A percentile compares a stretch with the other conserved stretches of the same genome.
These are phyloP conservation scores for Diplodus puntazzo DNA, from an alignment of 2,797 vertebrate genomes.

Conservation along the genomic window DNA sequence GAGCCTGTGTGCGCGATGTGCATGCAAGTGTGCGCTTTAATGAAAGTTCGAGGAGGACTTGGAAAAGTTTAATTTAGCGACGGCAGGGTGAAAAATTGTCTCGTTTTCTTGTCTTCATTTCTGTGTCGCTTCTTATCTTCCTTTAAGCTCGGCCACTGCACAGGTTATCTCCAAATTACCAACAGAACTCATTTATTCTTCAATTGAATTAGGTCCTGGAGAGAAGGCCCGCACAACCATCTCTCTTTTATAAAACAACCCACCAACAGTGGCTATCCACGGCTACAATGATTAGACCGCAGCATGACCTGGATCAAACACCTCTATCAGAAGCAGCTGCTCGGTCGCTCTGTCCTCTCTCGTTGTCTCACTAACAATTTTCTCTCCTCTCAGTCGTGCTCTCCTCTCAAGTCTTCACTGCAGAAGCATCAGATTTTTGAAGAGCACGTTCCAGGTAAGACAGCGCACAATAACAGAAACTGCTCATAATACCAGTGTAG, in stretches of 20 bases:
- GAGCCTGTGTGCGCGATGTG: slow-evolving; percentile 63
- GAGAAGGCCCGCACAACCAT: slow-evolving; percentile 65
- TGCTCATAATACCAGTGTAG: background rate
- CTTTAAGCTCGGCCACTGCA: slow-evolving; percentile 75
- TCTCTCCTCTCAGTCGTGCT: slow-evolving; percentile 19
- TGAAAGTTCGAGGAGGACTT: slow-evolving; percentile 81
- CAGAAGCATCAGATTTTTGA: slow-evolving; percentile 23
- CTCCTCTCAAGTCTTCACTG: slow-evolving; percentile 8
- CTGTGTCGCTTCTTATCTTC: slow-evolving; percentile 81
- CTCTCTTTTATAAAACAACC: slow-evolving; percentile 72
- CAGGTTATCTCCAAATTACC: slow-evolving; percentile 88
- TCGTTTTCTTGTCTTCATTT: slow-evolving; percentile 84
- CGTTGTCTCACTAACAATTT: slow-evolving; percentile 56
- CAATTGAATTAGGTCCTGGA: slow-evolving; percentile 84
- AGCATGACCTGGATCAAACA: slow-evolving; percentile 75
- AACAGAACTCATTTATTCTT: slow-evolving; percentile 88
- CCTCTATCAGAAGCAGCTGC: slow-evolving; percentile 68
- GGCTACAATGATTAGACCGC: slow-evolving; percentile 68
- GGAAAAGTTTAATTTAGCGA: slow-evolving; percentile 82
- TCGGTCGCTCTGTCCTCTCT: slow-evolving; percentile 30
- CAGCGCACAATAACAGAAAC: slow-evolving; percentile 16
- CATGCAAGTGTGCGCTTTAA: slow-evolving; percentile 83
- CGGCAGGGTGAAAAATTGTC: slow-evolving; percentile 82
- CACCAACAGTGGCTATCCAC: slow-evolving; percentile 61
- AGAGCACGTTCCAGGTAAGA: slow-evolving; percentile 3